Evolutionary conservation across 2,888 invertebrate species (phyloP).

Genomic region (Archips xylosteana): DNA sequence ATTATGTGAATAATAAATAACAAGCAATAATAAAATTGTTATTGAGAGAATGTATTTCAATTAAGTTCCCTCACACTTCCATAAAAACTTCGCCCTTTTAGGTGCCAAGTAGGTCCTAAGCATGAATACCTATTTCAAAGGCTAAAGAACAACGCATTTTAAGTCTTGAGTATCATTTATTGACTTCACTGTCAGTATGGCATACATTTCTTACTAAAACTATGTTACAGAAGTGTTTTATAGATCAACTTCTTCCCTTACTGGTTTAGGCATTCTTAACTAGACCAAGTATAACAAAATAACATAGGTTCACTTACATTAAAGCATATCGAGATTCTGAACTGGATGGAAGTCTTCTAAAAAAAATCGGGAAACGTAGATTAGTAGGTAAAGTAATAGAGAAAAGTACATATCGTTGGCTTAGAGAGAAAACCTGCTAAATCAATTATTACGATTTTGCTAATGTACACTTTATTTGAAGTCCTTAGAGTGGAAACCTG

Average conservation of each 20-base stretch:
- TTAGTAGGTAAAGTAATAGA: not conserved
- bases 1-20: constrained; percentile 88
- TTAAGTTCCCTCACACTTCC: not conserved
- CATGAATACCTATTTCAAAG: too few species aligned
- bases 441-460: too few species aligned
- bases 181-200: constrained; percentile 61
- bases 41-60: constrained; percentile 70
- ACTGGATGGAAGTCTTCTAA: not conserved
- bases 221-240: constrained; percentile 53
- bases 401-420: not conserved
- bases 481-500: too few species aligned
- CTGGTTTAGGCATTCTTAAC: constrained; percentile 34
- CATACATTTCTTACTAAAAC: constrained; percentile 62
- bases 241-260: constrained; percentile 41
- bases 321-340: constrained; percentile 23
- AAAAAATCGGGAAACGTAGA: not conserved
- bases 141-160: constrained; percentile 14
- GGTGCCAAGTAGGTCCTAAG: not conserved
- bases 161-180: constrained; percentile 47
- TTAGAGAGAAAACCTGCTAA: too few species aligned
- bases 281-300: constrained; percentile 32
- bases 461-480: too few species aligned
- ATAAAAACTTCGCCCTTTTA: not conserved
- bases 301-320: constrained; percentile 18
- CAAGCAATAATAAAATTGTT: constrained; percentile 88